Base-by-base conservation (phyloP, 92 coral and sea anemone species). In the Porites rus region DNA sequence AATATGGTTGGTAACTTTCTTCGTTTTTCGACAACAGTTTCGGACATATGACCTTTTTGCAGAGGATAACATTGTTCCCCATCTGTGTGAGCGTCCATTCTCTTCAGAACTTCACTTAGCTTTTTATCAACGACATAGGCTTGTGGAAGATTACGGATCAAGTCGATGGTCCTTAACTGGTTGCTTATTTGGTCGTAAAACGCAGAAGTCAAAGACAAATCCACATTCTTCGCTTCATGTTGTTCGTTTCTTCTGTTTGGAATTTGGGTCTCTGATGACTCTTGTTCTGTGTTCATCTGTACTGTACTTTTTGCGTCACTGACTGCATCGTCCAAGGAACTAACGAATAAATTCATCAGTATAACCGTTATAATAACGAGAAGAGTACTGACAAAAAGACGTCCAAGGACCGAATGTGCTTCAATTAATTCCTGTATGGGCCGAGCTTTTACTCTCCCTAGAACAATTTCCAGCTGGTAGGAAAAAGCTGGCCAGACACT, bases 341-440 rank as follows among this genome's bases (percentile, higher is more conserved):
- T 28, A 2, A 72, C 8, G 56, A 72, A 72, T 12, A 72, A 72
- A n/a, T 72, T 72, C 76, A 72, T 72, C 56, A 72, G 56, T 17
- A 72, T 18, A 22, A 72, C 50, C 6, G 76, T 72, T 14, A 72
- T 70, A 43, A 7, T n/a, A 13, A 70, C 19, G 8, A 70, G 74
- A 24, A 70, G 74, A 14, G n/a, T 8, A 14, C 17, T 46, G 10
- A 38, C 76, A 16, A 72, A 72, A 4, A 46, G 11, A n/a, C 50
- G 21, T 9, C 76, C 76, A 38, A 72, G 3, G 8, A 70, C n/a
- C 8, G 76, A 20, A 58, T 38, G 6, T 17, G 21, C 60, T 72
- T 72, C 54, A 31, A 50, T 22, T 0, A 72, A 20, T 10, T 72
- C 56, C n/a, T 38, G 43, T 46, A 50, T 69, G 51, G 74, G 74